Conservation (phyloP, 2,888 invertebrate species). For the Kuschelorhynchus macadamiae region DNA sequence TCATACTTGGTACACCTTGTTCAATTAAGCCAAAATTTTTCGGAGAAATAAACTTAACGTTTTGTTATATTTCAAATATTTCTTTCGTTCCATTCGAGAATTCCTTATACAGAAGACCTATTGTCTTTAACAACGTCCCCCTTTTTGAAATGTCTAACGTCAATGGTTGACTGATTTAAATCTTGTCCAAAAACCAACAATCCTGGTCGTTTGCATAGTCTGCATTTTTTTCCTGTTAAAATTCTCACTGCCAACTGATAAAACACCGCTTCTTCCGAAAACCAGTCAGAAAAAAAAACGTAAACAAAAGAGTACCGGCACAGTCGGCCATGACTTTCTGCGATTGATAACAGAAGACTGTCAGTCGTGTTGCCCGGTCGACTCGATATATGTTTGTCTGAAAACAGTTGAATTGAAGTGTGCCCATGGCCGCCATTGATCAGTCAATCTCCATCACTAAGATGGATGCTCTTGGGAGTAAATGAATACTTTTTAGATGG, state of each 20-base stretch:
- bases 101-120: neutral
- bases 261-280: slow-evolving; percentile 29
- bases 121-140: neutral
- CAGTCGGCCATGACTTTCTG: slow-evolving; percentile 12
- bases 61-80: neutral
- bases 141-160: neutral
- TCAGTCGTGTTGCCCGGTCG: slow-evolving; percentile 30
- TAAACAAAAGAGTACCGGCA: slow-evolving; percentile 37
- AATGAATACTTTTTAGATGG: slow-evolving; percentile 44
- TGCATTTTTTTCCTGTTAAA: slow-evolving; percentile 45
- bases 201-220: slow-evolving; percentile 32
- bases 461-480: slow-evolving; percentile 46
- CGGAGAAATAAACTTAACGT: no score
- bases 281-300: slow-evolving; percentile 12
- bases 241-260: slow-evolving; percentile 29
- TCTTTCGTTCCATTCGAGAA: neutral
- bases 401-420: slow-evolving; percentile 37
- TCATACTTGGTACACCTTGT: no score
- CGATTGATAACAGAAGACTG: slow-evolving; percentile 31
- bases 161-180: slow-evolving; percentile 33
- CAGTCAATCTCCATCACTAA: slow-evolving; percentile 50
- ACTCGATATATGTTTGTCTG: no score
- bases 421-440: slow-evolving; percentile 46
- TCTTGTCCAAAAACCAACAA: slow-evolving; percentile 21
- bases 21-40: no score